Percentiles rank a stretch among this genome's conserved stretches.
Conservation (phyloP, 2,888 invertebrate species). For the Cecidostiba fungosa region DNA sequence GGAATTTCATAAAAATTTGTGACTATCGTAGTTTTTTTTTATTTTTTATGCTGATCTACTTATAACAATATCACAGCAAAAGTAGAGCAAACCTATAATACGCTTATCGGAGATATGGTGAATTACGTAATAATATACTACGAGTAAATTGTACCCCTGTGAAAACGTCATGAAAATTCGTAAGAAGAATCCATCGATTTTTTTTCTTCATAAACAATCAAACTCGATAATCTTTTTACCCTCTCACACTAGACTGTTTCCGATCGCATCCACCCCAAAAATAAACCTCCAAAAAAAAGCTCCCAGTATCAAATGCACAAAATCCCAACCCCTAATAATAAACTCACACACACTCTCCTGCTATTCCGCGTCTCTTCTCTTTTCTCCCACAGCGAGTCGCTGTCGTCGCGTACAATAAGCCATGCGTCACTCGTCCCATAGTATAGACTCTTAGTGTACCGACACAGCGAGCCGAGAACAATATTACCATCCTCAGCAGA, state of each 20-base stretch:
- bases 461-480: neutral
- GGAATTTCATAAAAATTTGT: neutral
- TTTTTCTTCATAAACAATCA: too few relatives aligned
- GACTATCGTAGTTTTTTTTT: neutral
- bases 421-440: neutral
- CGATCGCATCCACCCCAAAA: too few relatives aligned
- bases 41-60: neutral
- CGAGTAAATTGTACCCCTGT: neutral
- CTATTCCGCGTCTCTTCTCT: neutral
- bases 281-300: neutral
- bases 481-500: too few relatives aligned
- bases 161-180: neutral
- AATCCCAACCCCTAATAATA: neutral
- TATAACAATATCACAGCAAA: neutral
- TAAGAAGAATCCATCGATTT: too few relatives aligned
- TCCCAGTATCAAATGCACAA: neutral
- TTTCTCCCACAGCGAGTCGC: constrained; percentile 14
- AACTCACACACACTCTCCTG: neutral
- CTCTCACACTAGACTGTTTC: too few relatives aligned
- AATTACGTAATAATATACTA: neutral
- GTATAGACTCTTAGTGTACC: neutral
- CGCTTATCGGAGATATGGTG: neutral
- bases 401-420: neutral
- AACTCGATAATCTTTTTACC: too few relatives aligned
- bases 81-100: neutral